A percentile compares a stretch with the other conserved stretches of the same genome.
Conservation (phyloP, 2,797 vertebrate species). For the Diceros bicornis region DNA sequence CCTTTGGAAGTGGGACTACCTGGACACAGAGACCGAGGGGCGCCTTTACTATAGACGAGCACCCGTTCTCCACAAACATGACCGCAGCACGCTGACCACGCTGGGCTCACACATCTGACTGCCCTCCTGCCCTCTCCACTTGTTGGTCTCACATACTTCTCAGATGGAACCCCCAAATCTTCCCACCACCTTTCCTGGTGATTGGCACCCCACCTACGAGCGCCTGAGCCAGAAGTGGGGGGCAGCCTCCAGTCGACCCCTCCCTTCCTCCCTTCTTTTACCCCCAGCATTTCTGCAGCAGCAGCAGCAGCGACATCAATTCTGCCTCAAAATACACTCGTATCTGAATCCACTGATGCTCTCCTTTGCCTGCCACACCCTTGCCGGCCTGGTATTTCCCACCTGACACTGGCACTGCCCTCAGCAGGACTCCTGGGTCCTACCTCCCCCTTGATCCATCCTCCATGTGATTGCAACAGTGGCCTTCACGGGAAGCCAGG, state of each 20-base stretch:
- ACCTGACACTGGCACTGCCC: accelerated
- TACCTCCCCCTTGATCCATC: too few relatives aligned
- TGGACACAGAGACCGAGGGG: background rate
- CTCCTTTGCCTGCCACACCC: accelerated
- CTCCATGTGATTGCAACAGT: too few relatives aligned
- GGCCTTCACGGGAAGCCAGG: background rate
- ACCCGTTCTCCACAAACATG: background rate
- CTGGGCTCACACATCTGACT: accelerated
- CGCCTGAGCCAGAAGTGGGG: background rate
- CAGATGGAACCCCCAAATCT: background rate
- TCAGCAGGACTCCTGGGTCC: background rate
- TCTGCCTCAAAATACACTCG: background rate
- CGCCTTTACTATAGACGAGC: background rate
- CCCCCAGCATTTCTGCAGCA: background rate
- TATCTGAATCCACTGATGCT: background rate
- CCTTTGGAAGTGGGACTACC: background rate
- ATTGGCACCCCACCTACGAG: background rate
- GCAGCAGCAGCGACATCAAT: background rate
- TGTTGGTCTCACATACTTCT: background rate
- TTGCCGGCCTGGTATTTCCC: background rate
- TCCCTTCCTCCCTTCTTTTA: too few relatives aligned
- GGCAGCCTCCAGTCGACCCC: background rate
- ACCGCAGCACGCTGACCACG: accelerated
- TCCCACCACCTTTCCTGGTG: background rate
- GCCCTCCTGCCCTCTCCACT: background rate